Percentiles rank a stretch among this genome's conserved stretches.
These are phyloP conservation scores for Neoitamus cyanurus DNA, from an alignment of 2,888 invertebrate genomes.

Conservation along the genomic window DNA sequence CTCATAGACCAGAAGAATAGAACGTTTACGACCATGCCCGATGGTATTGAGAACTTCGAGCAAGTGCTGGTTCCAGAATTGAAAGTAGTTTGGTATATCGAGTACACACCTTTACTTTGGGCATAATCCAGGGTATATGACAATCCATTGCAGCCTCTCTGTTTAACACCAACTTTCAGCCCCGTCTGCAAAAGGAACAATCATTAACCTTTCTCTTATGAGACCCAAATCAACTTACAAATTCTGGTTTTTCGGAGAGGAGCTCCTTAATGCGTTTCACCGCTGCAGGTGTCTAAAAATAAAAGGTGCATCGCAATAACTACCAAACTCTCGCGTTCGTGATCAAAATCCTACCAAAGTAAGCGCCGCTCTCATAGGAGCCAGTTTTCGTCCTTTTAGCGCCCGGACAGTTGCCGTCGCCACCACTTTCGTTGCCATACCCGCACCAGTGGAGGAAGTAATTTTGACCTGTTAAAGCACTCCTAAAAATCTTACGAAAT, in stretches of 20 bases:
- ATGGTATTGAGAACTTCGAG: too few relatives aligned
- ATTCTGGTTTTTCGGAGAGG: constrained; percentile 78
- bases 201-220: not conserved
- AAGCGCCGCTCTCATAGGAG: constrained; percentile 87
- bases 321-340: constrained; percentile 45
- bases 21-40: too few relatives aligned
- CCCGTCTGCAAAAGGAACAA: constrained; percentile 74
- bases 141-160: constrained; percentile 97
- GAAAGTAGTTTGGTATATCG: not conserved
- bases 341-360: constrained; percentile 69
- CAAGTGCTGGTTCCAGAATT: too few relatives aligned
- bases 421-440: constrained; percentile 81
- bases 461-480: not conserved
- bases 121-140: constrained; percentile 98
- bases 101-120: constrained; percentile 75
- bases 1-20: too few relatives aligned
- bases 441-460: not conserved
- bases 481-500: not conserved
- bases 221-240: constrained; percentile 58
- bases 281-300: constrained; percentile 80
- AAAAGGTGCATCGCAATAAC: constrained; percentile 55
- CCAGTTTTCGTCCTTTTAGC: constrained; percentile 79
- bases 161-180: constrained; percentile 93
- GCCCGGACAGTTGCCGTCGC: constrained; percentile 91
- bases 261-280: constrained; percentile 86